These are phyloP conservation scores for Ophioninae sp. DNA, from an alignment of 2,888 invertebrate species.

Conservation along the genomic window DNA sequence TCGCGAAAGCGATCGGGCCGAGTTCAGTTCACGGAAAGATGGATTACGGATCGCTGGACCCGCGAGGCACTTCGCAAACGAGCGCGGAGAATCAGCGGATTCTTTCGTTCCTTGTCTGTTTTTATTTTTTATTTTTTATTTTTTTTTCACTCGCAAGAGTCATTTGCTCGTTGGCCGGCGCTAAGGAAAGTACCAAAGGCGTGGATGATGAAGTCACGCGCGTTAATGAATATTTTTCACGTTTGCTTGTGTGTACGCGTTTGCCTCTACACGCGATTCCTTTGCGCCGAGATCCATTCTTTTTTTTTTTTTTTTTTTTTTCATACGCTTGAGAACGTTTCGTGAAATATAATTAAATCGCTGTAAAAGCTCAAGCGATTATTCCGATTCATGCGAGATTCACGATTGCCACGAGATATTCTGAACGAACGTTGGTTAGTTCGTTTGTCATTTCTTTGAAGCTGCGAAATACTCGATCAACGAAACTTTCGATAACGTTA, in stretches of 20 bases:
- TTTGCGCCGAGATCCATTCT: neutral
- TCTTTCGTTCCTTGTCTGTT: neutral
- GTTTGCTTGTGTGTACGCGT: neutral
- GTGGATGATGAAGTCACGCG: conserved; percentile 39
- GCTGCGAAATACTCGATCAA: no score
- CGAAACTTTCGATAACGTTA: no score
- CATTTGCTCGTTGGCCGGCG: conserved; percentile 23
- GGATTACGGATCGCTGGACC: conserved; percentile 34
- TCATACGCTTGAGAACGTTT: neutral
- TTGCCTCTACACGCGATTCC: neutral
- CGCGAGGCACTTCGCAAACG: conserved; percentile 14
- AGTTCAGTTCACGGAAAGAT: conserved; percentile 20
- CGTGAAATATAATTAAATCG: neutral
- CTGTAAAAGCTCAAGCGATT: neutral
- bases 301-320: conserved; percentile 2
- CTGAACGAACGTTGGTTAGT: no score
- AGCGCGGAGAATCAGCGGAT: conserved; percentile 4
- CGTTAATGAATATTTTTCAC: conserved; percentile 12
- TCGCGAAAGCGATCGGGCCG: neutral
- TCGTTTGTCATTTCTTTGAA: no score
- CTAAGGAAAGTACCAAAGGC: conserved; percentile 25
- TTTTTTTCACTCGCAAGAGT: conserved; percentile 1
- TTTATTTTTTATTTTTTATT: no score
- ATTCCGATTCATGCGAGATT: neutral
- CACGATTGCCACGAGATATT: neutral